phyloP scores from a whole-genome alignment of 2,888 invertebrate species.

The Drosophila birchii region DNA sequence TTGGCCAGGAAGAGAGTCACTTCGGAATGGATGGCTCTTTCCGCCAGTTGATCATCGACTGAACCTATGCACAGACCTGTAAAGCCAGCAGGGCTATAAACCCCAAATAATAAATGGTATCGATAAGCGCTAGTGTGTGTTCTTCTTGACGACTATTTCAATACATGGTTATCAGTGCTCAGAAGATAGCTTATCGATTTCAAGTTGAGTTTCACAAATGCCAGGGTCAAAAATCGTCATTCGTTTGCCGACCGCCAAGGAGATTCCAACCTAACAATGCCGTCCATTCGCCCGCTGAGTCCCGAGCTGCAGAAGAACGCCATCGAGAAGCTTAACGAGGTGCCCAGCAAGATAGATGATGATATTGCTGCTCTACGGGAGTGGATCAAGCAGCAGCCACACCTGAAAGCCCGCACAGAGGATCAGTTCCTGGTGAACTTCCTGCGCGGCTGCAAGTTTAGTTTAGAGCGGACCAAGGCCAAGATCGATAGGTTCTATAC shows the following conservation, averaged over 20 bases:
- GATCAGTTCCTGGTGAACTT: constrained; percentile 88
- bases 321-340: constrained; percentile 85
- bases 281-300: constrained; percentile 61
- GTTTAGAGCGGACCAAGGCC: constrained; percentile 87
- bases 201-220: constrained; percentile 2
- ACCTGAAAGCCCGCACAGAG: constrained; percentile 82
- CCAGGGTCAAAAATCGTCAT: constrained; percentile 12
- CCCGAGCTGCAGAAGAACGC: constrained; percentile 81
- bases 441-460: constrained; percentile 88
- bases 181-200: constrained; percentile 32
- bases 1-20: constrained; percentile 48
- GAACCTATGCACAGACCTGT: constrained; percentile 19
- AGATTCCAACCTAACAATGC: constrained; percentile 25
- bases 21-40: constrained; percentile 84
- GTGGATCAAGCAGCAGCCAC: constrained; percentile 86
- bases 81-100: constrained; percentile 3
- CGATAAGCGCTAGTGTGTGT: constrained; percentile 21
- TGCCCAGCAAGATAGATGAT: constrained; percentile 76
- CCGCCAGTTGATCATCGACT: constrained; percentile 83
- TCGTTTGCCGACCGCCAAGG: constrained; percentile 26
- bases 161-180: constrained; percentile 14
- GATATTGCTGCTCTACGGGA: constrained; percentile 84
- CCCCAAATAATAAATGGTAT: constrained; percentile 15
- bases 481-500: constrained; percentile 88
- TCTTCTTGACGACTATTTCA: constrained; percentile 24